phyloP scores from a whole-genome alignment of 2,113 vertebrate genomes.

The Ammospiza nelsoni region DNA sequence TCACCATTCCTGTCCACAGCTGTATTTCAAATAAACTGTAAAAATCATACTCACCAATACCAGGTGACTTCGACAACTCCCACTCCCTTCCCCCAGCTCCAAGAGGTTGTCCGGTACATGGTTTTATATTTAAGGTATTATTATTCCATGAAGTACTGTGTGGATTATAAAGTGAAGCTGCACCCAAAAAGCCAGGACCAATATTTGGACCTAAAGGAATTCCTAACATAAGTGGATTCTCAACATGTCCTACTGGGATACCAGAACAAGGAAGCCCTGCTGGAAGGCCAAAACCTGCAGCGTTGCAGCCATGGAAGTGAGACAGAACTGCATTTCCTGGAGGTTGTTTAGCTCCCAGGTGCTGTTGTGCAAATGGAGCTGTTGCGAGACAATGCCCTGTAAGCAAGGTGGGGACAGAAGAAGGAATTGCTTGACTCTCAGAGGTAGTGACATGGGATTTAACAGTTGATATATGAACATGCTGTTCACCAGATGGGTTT shows the following conservation, averaged over 20 bases:
- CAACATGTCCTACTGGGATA: slow-evolving; percentile 61
- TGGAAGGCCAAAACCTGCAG: slow-evolving; percentile 67
- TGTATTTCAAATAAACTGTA: neutral
- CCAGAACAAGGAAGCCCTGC: slow-evolving; percentile 55
- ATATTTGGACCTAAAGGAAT: slow-evolving; percentile 64
- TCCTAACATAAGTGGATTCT: slow-evolving; percentile 60
- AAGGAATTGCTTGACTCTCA: slow-evolving; percentile 41
- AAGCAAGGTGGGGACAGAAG: slow-evolving; percentile 71
- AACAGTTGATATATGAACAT: slow-evolving; percentile 64
- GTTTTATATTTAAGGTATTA: slow-evolving; percentile 67
- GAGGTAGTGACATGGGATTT: slow-evolving; percentile 47
- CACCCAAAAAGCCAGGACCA: slow-evolving; percentile 51
- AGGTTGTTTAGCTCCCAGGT: slow-evolving; percentile 66
- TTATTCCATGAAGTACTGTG: slow-evolving; percentile 68
- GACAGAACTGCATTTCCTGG: slow-evolving; percentile 55
- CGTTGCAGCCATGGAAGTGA: slow-evolving; percentile 64
- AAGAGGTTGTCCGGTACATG: slow-evolving; percentile 64
- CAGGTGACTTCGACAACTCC: slow-evolving; percentile 64
- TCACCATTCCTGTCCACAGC: neutral
- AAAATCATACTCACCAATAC: slow-evolving; percentile 77
- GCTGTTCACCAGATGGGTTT: slow-evolving; percentile 52
- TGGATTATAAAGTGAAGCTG: slow-evolving; percentile 67
- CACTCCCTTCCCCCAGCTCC: slow-evolving; percentile 63
- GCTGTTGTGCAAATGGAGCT: slow-evolving; percentile 76
- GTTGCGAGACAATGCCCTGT: slow-evolving; percentile 66